phyloP scores from a whole-genome alignment of 2,797 vertebrate species.

The Poecilia wingei region DNA sequence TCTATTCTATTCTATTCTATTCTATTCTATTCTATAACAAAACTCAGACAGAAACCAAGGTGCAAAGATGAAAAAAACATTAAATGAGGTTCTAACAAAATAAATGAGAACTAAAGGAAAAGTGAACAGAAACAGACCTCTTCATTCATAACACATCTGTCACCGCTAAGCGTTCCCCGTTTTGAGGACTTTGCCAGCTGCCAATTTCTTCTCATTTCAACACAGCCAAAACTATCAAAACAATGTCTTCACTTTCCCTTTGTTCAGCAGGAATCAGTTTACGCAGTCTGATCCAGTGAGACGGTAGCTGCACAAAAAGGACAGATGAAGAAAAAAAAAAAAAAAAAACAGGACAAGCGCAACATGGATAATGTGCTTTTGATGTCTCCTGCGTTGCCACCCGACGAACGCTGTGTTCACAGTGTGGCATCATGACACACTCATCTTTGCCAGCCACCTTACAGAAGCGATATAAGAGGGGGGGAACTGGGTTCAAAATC shows the following conservation, averaged over 20 bases:
- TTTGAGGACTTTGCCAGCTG: slow-evolving; percentile 32
- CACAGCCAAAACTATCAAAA: slow-evolving; percentile 33
- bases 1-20: not conserved
- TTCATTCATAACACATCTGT: slow-evolving; percentile 7
- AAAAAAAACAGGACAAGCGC: slow-evolving; percentile 33
- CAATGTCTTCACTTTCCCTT: slow-evolving; percentile 1
- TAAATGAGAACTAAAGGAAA: not conserved
- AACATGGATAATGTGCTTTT: slow-evolving; percentile 66
- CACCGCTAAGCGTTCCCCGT: slow-evolving; percentile 11
- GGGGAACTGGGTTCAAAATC: slow-evolving; percentile 67
- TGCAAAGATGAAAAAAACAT: not conserved
- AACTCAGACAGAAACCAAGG: not conserved
- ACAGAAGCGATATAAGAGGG: slow-evolving; percentile 36
- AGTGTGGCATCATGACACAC: slow-evolving; percentile 46
- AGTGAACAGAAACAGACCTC: not conserved
- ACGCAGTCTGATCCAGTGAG: slow-evolving; percentile 38
- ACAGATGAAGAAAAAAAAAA: slow-evolving; percentile 29
- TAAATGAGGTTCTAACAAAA: not conserved
- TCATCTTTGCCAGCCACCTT: slow-evolving; percentile 49
- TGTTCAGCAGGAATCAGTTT: slow-evolving; percentile 17
- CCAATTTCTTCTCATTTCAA: slow-evolving; percentile 19
- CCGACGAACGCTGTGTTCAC: slow-evolving; percentile 51
- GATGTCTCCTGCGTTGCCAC: slow-evolving; percentile 52
- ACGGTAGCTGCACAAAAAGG: slow-evolving; percentile 33
- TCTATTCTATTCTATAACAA: no score